Base-by-base conservation (phyloP, 2,888 invertebrate genomes). In the Drosophila macrospina region DNA sequence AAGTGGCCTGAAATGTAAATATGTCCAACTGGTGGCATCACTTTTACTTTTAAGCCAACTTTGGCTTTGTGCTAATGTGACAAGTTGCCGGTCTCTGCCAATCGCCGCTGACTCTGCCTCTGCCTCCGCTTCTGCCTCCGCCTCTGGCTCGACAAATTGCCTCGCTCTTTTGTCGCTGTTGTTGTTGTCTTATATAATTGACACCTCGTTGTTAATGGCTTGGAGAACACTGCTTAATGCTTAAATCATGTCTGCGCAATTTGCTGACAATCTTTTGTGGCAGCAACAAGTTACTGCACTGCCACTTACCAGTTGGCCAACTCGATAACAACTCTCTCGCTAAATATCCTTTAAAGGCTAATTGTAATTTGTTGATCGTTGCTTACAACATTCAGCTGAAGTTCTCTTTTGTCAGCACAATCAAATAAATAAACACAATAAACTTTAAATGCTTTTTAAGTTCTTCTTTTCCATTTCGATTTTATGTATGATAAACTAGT, bases 1-100 rank as follows among this genome's bases (percentile, higher is more conserved):
- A 82, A 85, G 82, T 74, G 67, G 67, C 52, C 69, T 51, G 66
- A 82, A 85, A 80, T 88, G 89, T 81, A 86, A 87, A 89, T 85
- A 85, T 74, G 83, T 24, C 13, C 73, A 56, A 57, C 47, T 39
- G 69, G 82, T 61, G 69, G 62, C 67, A 73, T 87, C 87, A 85
- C 85, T 85, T 87, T 85, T 87, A 79, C 85, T 85, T 88, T 88
- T 87, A 74, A 68, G 55, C 68, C 84, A 74, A 78, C 71, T 81
- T 80, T 71, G 85, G 87, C 64, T 67, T 66, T 85, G 86, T 88
- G 85, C 56, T 78, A 88, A 88, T 87, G 88, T 79, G 77, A 87
- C 88, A 85, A 79, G 80, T 77, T 78, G 66, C 57, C 54, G 34
- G 44, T 42, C 78, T 72, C n/a, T 20, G 87, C 63, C 81, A 74